Evolutionary conservation across 2,797 vertebrate species (phyloP).

Genomic region (Chiloscyllium punctatum): DNA sequence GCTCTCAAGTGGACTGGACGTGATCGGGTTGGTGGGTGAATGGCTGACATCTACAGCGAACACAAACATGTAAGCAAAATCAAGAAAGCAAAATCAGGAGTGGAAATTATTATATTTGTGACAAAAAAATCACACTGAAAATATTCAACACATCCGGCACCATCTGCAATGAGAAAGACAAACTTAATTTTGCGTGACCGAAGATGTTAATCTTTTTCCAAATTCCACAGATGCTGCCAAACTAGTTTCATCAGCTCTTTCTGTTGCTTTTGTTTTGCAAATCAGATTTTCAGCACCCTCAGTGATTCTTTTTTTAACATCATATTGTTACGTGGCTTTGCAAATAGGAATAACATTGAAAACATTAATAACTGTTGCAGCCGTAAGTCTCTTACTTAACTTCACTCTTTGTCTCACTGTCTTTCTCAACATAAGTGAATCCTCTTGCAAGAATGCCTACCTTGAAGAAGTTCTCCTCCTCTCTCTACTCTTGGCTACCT

Average conservation of each 20-base stretch:
- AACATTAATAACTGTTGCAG: background rate
- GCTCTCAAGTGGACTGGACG: constrained; percentile 59
- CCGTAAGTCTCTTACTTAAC: background rate
- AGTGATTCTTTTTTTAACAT: background rate
- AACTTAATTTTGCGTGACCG: background rate
- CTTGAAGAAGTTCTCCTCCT: no score
- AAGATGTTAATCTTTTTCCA: background rate
- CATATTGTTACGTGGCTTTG: background rate
- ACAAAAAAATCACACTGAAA: background rate
- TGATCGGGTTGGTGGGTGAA: constrained; percentile 56
- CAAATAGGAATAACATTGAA: background rate
- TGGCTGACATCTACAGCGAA: constrained; percentile 61
- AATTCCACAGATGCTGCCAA: background rate
- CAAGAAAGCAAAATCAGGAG: constrained; percentile 34
- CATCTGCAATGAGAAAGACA: background rate
- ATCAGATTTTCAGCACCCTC: background rate
- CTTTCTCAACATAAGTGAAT: background rate
- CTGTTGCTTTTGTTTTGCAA: background rate
- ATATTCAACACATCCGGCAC: background rate
- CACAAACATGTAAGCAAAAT: constrained; percentile 55
- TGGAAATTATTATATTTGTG: background rate
- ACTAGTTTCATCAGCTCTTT: background rate
- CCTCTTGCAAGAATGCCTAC: no score
- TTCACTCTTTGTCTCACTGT: background rate
- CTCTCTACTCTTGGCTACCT: no score